Percentiles rank a stretch among this genome's conserved stretches.
phyloP scores from a whole-genome alignment of 2,113 vertebrate species.

The Aix galericulata region DNA sequence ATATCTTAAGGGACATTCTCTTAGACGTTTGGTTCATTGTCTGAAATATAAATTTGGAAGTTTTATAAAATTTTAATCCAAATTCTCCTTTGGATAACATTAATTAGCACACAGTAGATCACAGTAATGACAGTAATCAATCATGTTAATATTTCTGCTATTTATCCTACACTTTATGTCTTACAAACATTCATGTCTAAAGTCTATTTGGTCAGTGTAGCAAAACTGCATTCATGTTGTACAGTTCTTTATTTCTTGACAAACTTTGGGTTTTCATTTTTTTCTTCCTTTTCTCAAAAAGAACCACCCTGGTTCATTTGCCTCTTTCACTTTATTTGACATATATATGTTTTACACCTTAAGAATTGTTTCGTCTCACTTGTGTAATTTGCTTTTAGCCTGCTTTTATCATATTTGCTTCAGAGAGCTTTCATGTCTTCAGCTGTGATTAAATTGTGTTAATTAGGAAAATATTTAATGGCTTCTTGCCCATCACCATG shows the following conservation, averaged over 20 bases:
- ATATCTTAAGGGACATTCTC: neutral
- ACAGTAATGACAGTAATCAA: neutral
- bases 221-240: neutral
- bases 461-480: constrained; percentile 64
- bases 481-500: constrained; percentile 20
- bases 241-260: neutral
- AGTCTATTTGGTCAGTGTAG: neutral
- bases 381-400: constrained; percentile 44
- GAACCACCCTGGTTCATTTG: neutral
- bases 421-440: constrained; percentile 29
- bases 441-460: constrained; percentile 52
- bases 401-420: constrained; percentile 48
- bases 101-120: neutral
- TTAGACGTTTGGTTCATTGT: neutral
- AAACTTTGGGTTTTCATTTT: neutral
- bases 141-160: neutral
- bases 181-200: neutral
- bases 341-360: neutral
- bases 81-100: neutral
- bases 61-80: neutral
- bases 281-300: neutral
- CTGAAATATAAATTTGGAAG: neutral
- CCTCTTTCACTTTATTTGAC: neutral
- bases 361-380: constrained; percentile 26
- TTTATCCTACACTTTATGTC: neutral